These are phyloP conservation scores for Rattus norvegicus DNA, from an alignment of 2,113 vertebrate genomes.

Conservation along the genomic window GRCr8 NC_086025.1:103468501-103469000, in stretches of 20 bases:
- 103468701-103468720: neutral
- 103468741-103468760: neutral
- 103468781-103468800: neutral
- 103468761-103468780: neutral
- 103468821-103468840: neutral
- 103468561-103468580: neutral
- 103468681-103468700: neutral
- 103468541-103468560: neutral
- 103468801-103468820: neutral
- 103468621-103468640: neutral
- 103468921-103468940: neutral
- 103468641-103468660: neutral
- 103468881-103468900: neutral
- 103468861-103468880: neutral
- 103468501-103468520: neutral
- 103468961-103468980: neutral
- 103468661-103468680: neutral
- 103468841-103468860: neutral
- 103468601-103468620: neutral
- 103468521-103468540: neutral
- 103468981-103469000: neutral
- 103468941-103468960: neutral
- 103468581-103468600: neutral
- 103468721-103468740: neutral
- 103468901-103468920: neutral